Base-by-base conservation (phyloP, 2,888 invertebrate genomes). In the Miltochrista miniata region DNA sequence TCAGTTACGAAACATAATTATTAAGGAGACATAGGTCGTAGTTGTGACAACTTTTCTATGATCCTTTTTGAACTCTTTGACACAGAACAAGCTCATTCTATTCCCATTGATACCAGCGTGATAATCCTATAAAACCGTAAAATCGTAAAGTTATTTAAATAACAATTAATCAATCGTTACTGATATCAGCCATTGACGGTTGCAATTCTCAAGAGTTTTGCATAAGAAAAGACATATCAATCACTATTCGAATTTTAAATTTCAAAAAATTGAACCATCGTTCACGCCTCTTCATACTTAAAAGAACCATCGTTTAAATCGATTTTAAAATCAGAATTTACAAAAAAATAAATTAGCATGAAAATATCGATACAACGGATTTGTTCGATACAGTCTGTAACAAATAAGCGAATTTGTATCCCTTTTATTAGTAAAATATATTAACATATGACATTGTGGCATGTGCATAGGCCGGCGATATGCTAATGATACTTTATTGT, bases 291-390 rank as follows among this genome's bases (percentile, higher is more conserved):
- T 76, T 80, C 67, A 79, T 74, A 62, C 70, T 74, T 76, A 70
- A 77, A 61, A 58, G 79, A 72, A 67, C 70, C 72, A 81, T 63
- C 70, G 54, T 48, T 53, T 62, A 52, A 68, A 80, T 81, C 76
- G 78, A 78, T 78, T 77, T 69, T 59, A 64, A 71, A 75, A 74
- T 64, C 44, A 3, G 43, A 45, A 47, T 69, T 70, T 65, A 55
- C 67, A 40, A 43, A 58, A 72, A 70, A 67, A n/a, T n/a, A 51
- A 47, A 87, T 89, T 88, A 82, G 80, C 87, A 86, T 87, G 68
- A 81, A 83, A 85, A 79, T 78, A 78, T 79, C 72, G 70, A 71
- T 81, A 85, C 81, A 89, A 86, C 88, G 87, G 87, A 89, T 90
- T 87, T 83, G 79, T 77, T 72, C 67, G 58, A 81, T 76, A 88